These are phyloP conservation scores for Cydia strobilella DNA, from an alignment of 1,140 invertebrate genomes.

Conservation along the genomic window DNA sequence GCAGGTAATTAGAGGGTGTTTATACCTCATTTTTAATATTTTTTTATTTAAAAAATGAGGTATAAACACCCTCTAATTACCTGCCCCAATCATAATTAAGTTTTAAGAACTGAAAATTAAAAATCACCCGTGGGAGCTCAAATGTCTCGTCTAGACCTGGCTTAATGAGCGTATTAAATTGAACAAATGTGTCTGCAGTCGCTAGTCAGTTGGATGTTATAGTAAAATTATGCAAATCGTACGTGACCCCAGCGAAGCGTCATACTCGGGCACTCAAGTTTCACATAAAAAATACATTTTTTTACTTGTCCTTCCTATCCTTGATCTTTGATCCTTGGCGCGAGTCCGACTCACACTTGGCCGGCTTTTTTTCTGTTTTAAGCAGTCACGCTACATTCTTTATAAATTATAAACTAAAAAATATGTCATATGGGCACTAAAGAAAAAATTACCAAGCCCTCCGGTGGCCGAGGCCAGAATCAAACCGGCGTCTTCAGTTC, in stretches of 20 bases:
- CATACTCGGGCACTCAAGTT: too few relatives aligned
- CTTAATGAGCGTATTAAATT: constrained; percentile 13
- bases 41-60: not conserved
- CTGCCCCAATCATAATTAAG: not conserved
- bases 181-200: constrained; percentile 26
- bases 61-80: not conserved
- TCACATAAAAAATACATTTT: too few relatives aligned
- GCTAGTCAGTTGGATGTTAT: not conserved
- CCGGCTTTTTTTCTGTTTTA: too few relatives aligned
- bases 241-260: constrained; percentile 1
- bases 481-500: too few relatives aligned
- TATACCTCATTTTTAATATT: not conserved
- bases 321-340: too few relatives aligned
- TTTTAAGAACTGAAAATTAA: not conserved
- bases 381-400: too few relatives aligned
- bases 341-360: too few relatives aligned
- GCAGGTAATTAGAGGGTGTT: not conserved
- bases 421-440: too few relatives aligned
- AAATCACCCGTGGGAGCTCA: not conserved
- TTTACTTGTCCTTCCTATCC: too few relatives aligned
- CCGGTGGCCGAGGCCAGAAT: too few relatives aligned
- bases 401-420: too few relatives aligned
- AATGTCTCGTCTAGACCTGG: constrained; percentile 15
- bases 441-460: too few relatives aligned
- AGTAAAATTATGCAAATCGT: constrained; percentile 23